These are phyloP conservation scores for Venusia cambrica DNA, from an alignment of 2,888 invertebrate species.

Conservation along the genomic window DNA sequence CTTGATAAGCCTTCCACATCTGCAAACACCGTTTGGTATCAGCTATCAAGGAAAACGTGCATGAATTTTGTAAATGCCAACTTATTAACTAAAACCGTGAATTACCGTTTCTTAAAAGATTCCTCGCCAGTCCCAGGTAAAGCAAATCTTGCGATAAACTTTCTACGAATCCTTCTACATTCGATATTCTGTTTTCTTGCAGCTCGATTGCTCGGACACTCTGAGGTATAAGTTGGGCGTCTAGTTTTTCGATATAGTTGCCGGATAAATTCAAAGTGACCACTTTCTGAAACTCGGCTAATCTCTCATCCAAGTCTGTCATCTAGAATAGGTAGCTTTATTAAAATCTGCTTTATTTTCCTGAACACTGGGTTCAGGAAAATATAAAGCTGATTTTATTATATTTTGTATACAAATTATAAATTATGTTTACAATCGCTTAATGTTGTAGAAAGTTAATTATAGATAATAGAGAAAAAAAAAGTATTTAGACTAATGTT, in stretches of 20 bases:
- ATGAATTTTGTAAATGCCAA: background rate
- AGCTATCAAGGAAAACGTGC: background rate
- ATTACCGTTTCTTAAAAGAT: slow-evolving; percentile 46
- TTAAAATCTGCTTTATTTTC: too few relatives aligned
- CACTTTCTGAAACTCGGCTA: slow-evolving; percentile 59
- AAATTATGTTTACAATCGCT: too few relatives aligned
- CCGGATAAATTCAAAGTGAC: slow-evolving; percentile 69
- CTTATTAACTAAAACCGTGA: background rate
- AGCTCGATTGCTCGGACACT: slow-evolving; percentile 68
- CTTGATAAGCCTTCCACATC: slow-evolving; percentile 42
- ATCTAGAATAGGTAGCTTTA: slow-evolving; percentile 54
- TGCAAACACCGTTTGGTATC: slow-evolving; percentile 34
- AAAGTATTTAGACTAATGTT: too few relatives aligned
- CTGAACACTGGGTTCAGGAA: too few relatives aligned
- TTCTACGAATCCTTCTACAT: slow-evolving; percentile 49
- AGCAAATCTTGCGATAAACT: slow-evolving; percentile 57
- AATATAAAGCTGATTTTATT: too few relatives aligned
- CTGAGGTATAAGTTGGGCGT: slow-evolving; percentile 56
- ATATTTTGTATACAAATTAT: too few relatives aligned
- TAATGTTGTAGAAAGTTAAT: too few relatives aligned
- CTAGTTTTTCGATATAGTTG: slow-evolving; percentile 53
- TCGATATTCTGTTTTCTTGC: slow-evolving; percentile 67
- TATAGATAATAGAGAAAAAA: too few relatives aligned
- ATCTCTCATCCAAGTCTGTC: slow-evolving; percentile 60
- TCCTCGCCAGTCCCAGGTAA: slow-evolving; percentile 77